These are phyloP conservation scores for Polyommatus iphigenia DNA, from an alignment of 2,888 invertebrate genomes.

Conservation along the genomic window DNA sequence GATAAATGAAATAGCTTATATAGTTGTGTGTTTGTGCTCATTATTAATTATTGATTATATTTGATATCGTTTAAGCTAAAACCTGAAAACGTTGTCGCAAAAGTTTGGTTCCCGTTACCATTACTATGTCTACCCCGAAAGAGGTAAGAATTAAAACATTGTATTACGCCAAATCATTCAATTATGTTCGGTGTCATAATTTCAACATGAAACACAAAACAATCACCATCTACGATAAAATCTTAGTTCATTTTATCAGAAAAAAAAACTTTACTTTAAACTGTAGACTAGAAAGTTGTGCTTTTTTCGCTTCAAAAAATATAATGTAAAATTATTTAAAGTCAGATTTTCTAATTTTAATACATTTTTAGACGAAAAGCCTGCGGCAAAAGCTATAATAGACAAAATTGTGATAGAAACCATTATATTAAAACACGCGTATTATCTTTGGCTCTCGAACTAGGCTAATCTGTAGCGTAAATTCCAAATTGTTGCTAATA, in stretches of 20 bases:
- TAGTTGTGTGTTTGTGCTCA: neutral
- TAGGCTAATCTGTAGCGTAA: conserved; percentile 20
- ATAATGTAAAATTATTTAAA: neutral
- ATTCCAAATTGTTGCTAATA: conserved; percentile 3
- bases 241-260: neutral
- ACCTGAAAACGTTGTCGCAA: no score
- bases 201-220: no score
- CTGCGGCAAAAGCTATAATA: conserved; percentile 11
- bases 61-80: no score
- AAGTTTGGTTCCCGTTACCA: no score
- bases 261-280: no score
- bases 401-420: conserved; percentile 7
- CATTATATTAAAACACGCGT: conserved; percentile 21
- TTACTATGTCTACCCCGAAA: neutral
- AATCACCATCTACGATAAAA: neutral
- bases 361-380: neutral
- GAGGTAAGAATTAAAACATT: neutral
- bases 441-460: conserved; percentile 14
- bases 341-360: neutral
- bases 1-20: neutral
- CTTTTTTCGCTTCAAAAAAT: no score
- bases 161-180: neutral
- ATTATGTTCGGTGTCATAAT: neutral
- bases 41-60: neutral
- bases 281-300: no score